Evolutionary conservation across 2,888 invertebrate genomes (phyloP).

Genomic region (Ophioninae sp.): DNA sequence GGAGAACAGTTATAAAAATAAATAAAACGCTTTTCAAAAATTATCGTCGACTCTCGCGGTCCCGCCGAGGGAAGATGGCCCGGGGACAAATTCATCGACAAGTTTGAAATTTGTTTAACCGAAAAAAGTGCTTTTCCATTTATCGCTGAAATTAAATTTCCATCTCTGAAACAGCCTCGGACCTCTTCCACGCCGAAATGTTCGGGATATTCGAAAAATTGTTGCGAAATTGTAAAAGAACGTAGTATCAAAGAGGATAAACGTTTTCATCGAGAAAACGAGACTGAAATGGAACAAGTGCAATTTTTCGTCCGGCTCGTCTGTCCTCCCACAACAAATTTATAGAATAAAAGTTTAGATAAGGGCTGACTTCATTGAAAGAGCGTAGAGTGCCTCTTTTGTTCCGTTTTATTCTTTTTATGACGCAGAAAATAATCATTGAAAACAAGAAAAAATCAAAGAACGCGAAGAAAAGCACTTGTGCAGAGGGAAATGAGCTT

Average conservation of each 20-base stretch:
- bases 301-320: slow-evolving; percentile 11
- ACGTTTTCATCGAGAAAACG: background rate
- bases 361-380: slow-evolving; percentile 44
- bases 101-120: background rate
- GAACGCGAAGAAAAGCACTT: slow-evolving; percentile 14
- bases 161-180: background rate
- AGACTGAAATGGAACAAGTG: background rate
- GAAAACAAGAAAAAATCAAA: slow-evolving; percentile 31
- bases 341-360: slow-evolving; percentile 25
- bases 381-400: slow-evolving; percentile 22
- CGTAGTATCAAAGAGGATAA: background rate
- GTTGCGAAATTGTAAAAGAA: background rate
- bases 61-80: background rate
- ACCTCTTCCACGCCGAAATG: background rate
- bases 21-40: background rate
- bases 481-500: slow-evolving; percentile 75
- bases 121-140: background rate
- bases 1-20: background rate
- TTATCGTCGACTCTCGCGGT: background rate
- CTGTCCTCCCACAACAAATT: background rate
- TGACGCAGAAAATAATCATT: slow-evolving; percentile 8
- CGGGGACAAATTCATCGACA: background rate
- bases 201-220: background rate
- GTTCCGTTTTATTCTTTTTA: slow-evolving; percentile 25
- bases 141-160: background rate